These are phyloP conservation scores for Tragulus kanchil DNA, from an alignment of 2,113 vertebrate genomes.

Conservation along the genomic window DNA sequence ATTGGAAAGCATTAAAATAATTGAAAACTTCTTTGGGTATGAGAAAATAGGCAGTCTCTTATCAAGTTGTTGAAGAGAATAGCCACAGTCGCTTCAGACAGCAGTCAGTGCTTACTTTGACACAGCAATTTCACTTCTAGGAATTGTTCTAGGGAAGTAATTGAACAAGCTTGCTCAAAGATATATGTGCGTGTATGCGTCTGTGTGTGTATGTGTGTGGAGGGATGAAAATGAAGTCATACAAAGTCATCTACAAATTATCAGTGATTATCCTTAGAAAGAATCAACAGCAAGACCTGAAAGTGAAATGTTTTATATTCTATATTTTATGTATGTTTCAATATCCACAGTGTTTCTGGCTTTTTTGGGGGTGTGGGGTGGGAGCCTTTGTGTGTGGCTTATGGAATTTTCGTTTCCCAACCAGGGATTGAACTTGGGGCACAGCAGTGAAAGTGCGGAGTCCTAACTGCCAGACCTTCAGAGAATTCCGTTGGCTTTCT, in stretches of 20 bases:
- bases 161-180: not conserved
- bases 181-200: not conserved
- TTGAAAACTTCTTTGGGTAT: not conserved
- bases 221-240: not conserved
- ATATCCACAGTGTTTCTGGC: not conserved
- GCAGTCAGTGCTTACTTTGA: not conserved
- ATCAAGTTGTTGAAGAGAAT: not conserved
- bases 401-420: not conserved
- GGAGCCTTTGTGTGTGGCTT: not conserved
- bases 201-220: rapidly evolving
- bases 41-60: not conserved
- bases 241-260: not conserved
- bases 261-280: not conserved
- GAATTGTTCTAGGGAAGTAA: not conserved
- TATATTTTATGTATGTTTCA: not conserved
- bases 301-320: not conserved
- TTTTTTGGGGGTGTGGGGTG: not conserved
- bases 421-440: not conserved
- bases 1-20: slow-evolving; percentile 16
- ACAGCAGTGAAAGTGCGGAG: not conserved
- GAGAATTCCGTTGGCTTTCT: not conserved
- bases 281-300: not conserved
- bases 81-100: not conserved
- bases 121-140: not conserved
- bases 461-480: not conserved